Conservation (phyloP, 2,797 vertebrate genomes). For the Tadarida brasiliensis region DNA sequence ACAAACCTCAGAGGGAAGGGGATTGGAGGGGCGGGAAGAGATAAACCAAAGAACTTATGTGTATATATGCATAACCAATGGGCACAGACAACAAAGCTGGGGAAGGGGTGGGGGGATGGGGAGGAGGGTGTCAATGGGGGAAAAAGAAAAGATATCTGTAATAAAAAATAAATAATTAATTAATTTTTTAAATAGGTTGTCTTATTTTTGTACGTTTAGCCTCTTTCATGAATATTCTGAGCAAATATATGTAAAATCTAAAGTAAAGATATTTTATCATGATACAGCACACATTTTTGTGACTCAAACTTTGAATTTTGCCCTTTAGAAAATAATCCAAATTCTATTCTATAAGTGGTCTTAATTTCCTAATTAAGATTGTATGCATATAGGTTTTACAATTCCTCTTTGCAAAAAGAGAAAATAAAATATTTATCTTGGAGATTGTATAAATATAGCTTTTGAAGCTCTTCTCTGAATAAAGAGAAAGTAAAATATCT, state of each 20-base stretch:
- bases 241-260: background rate
- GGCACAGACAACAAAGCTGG: too few species aligned
- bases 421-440: background rate
- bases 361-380: background rate
- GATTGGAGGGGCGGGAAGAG: too few species aligned
- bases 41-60: too few species aligned
- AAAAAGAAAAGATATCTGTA: too few species aligned
- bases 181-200: background rate
- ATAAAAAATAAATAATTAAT: too few species aligned
- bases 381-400: background rate
- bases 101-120: too few species aligned
- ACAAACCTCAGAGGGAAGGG: too few species aligned
- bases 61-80: too few species aligned
- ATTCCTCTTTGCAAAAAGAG: background rate
- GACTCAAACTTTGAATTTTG: conserved; percentile 19
- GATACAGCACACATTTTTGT: background rate
- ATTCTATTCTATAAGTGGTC: background rate
- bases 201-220: background rate
- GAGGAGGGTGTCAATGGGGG: too few species aligned
- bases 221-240: background rate
- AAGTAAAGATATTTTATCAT: background rate
- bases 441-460: background rate
- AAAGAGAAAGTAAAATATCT: background rate
- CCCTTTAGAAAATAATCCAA: background rate
- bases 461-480: background rate